A percentile compares a stretch with the other conserved stretches of the same genome.
These are phyloP conservation scores for Acarapis woodi DNA, from an alignment of 1,140 invertebrate genomes.

Conservation along the genomic window DNA sequence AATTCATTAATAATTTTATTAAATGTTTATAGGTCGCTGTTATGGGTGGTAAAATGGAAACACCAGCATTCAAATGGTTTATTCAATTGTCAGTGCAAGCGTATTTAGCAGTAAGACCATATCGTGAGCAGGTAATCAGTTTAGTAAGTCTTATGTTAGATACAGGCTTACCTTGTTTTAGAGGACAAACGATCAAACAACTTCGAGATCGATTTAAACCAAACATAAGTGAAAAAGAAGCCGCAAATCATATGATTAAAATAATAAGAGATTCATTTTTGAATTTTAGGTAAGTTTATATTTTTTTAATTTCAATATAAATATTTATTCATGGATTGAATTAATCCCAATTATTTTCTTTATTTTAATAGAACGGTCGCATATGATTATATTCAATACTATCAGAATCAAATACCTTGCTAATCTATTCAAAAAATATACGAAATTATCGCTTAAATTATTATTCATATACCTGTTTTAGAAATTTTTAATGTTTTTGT, in stretches of 20 bases:
- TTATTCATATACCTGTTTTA: background rate
- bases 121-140: constrained; percentile 83
- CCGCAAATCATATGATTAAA: constrained; percentile 70
- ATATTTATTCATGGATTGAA: too few species aligned
- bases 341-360: too few species aligned
- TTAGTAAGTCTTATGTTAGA: constrained; percentile 93
- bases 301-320: too few species aligned
- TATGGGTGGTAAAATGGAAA: constrained; percentile 96
- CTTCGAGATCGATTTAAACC: constrained; percentile 60
- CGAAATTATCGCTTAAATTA: background rate
- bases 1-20: too few species aligned
- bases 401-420: constrained; percentile 96
- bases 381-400: constrained; percentile 96
- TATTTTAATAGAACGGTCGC: constrained; percentile 75
- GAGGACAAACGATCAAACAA: constrained; percentile 88
- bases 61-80: constrained; percentile 85
- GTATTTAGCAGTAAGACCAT: constrained; percentile 78
- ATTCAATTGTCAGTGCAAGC: constrained; percentile 89
- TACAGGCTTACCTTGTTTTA: constrained; percentile 92
- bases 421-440: constrained; percentile 21
- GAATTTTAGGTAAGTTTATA: constrained; percentile 87
- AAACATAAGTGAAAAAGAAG: constrained; percentile 63
- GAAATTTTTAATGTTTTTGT: too few species aligned
- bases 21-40: too few species aligned
- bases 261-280: constrained; percentile 79